Conservation (phyloP, 1,140 invertebrate species). For the Odontomachus brunneus region DNA sequence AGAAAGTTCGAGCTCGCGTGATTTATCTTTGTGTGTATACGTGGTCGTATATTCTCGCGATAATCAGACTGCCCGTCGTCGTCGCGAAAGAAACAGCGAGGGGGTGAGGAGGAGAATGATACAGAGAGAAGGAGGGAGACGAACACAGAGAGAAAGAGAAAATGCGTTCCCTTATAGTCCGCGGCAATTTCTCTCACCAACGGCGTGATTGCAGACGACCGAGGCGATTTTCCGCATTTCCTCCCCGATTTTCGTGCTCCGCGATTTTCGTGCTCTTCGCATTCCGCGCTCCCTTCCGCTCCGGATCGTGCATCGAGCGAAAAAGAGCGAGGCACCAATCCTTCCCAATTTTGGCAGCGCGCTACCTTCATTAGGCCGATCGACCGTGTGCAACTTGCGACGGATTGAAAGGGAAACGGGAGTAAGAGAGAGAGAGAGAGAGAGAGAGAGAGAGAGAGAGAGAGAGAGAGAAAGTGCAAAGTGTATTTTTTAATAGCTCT, state of each 20-base stretch:
- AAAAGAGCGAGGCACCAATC: slow-evolving; percentile 61
- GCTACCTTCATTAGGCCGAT: slow-evolving; percentile 46
- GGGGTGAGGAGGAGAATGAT: neutral
- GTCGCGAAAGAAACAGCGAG: neutral
- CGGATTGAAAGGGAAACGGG: neutral
- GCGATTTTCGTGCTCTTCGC: slow-evolving; percentile 23
- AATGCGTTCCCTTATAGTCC: slow-evolving; percentile 53
- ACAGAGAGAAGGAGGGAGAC: neutral
- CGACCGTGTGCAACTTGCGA: slow-evolving; percentile 28
- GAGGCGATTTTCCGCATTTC: slow-evolving; percentile 64
- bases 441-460: neutral
- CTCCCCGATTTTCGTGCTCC: slow-evolving; percentile 53
- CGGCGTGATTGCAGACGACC: slow-evolving; percentile 59
- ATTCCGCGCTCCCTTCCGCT: slow-evolving; percentile 20
- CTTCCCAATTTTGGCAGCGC: slow-evolving; percentile 53
- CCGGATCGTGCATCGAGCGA: slow-evolving; percentile 31
- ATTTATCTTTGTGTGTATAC: slow-evolving; percentile 1
- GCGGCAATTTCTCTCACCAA: slow-evolving; percentile 54
- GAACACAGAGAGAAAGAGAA: neutral
- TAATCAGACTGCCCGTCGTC: slow-evolving; percentile 15
- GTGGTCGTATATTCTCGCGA: neutral
- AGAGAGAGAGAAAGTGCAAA: neutral
- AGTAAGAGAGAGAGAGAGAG: neutral
- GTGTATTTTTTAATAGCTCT: too few relatives aligned
- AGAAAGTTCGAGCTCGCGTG: neutral